Conservation (phyloP, 1,140 invertebrate species). For the Listronotus bonariensis region DNA sequence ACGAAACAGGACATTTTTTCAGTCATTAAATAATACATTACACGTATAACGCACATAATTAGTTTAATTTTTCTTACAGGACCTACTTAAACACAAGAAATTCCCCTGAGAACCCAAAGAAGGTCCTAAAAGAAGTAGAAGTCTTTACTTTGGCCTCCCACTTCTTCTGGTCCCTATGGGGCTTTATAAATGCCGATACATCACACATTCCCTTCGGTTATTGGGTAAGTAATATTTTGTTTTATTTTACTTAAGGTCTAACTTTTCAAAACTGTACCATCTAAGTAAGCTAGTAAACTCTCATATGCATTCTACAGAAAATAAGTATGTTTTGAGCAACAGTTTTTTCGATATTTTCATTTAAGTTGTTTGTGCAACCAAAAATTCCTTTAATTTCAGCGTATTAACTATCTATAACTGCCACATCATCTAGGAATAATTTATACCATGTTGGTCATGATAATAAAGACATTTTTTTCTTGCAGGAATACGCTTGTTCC, state of each 20-base stretch:
- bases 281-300: no score
- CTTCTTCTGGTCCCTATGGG: conserved; percentile 92
- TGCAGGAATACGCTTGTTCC: conserved; percentile 57
- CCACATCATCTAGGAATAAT: no score
- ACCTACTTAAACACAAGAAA: conserved; percentile 48
- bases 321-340: no score
- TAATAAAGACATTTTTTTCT: conserved; percentile 11
- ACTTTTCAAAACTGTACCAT: no score
- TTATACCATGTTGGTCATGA: neutral
- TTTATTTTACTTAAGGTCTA: no score
- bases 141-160: conserved; percentile 87
- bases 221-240: conserved; percentile 75
- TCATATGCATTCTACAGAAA: no score
- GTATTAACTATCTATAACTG: no score
- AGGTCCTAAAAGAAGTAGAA: conserved; percentile 76
- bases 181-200: conserved; percentile 82
- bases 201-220: conserved; percentile 94
- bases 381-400: no score
- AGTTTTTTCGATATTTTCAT: no score
- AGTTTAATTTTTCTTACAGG: conserved; percentile 11
- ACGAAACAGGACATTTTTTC: neutral
- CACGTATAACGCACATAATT: neutral
- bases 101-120: conserved; percentile 61
- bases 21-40: neutral
- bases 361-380: no score